These are phyloP conservation scores for Cuniculus paca DNA, from an alignment of 2,797 vertebrate species.

Conservation along the genomic window DNA sequence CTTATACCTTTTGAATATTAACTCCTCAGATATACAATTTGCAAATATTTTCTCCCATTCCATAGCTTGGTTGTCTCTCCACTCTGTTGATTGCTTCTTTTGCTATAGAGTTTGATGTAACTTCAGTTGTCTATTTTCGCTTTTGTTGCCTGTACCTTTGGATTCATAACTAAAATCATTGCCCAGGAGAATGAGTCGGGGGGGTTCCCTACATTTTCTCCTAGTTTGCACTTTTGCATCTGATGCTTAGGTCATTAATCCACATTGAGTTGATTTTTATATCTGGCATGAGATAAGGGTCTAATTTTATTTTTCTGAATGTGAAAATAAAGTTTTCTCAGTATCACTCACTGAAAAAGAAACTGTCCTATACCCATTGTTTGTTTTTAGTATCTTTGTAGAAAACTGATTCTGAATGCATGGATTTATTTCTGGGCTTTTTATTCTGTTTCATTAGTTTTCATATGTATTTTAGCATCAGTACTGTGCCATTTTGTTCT, in stretches of 20 bases:
- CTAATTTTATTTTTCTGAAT: not conserved
- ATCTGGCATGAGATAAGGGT: not conserved
- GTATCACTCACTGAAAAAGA: not conserved
- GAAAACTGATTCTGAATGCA: not conserved
- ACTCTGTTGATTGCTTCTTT: not conserved
- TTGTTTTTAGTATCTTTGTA: not conserved
- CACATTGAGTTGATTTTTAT: not conserved
- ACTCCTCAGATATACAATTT: not conserved
- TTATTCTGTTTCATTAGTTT: not conserved
- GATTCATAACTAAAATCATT: not conserved
- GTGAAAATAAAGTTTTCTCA: not conserved
- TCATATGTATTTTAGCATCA: not conserved
- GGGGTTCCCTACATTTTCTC: not conserved
- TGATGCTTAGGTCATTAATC: not conserved
- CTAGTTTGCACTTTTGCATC: not conserved
- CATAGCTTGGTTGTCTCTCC: not conserved
- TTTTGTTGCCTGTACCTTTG: not conserved
- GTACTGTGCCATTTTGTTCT: not conserved
- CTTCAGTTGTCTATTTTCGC: not conserved
- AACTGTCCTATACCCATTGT: not conserved
- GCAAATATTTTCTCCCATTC: not conserved
- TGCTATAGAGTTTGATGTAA: not conserved
- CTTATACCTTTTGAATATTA: slow-evolving; percentile 12
- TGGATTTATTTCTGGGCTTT: not conserved
- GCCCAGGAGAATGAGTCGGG: not conserved